phyloP scores from a whole-genome alignment of 1,140 invertebrate genomes.

The Ceratitis capitata region DNA sequence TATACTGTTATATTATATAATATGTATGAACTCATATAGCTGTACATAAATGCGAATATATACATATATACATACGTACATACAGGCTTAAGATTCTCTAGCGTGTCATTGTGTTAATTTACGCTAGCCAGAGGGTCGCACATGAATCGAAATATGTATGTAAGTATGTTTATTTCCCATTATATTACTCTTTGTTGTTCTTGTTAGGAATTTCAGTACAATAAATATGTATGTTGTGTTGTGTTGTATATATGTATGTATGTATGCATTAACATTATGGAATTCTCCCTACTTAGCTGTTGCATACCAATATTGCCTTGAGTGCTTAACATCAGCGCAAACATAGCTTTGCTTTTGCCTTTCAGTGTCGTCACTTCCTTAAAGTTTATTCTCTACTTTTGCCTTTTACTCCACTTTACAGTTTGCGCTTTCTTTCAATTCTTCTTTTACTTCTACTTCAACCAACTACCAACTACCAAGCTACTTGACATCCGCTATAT shows the following conservation, averaged over 20 bases:
- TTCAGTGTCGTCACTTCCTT: not conserved
- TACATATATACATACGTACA: no score
- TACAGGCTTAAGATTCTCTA: no score
- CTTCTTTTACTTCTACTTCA: no score
- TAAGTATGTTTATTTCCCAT: not conserved
- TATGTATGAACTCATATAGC: no score
- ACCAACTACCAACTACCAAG: not conserved
- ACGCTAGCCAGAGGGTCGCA: not conserved
- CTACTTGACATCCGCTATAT: not conserved
- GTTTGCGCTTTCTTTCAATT: not conserved
- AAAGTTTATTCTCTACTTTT: not conserved
- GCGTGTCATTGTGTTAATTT: constrained; percentile 21
- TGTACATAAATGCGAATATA: no score
- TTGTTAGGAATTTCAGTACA: not conserved
- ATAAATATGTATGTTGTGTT: no score
- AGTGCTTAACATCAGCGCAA: not conserved
- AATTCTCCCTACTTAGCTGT: not conserved
- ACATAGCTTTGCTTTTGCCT: not conserved
- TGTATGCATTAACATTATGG: not conserved
- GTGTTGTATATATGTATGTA: not conserved
- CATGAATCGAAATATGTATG: not conserved
- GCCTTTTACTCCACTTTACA: not conserved
- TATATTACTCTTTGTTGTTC: not conserved
- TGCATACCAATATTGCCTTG: not conserved
- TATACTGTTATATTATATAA: not conserved